Evolutionary conservation across 2,113 vertebrate species (phyloP), one percentile per base, ranked within the genome.

Genomic region (Tragelaphus scriptus): DNA sequence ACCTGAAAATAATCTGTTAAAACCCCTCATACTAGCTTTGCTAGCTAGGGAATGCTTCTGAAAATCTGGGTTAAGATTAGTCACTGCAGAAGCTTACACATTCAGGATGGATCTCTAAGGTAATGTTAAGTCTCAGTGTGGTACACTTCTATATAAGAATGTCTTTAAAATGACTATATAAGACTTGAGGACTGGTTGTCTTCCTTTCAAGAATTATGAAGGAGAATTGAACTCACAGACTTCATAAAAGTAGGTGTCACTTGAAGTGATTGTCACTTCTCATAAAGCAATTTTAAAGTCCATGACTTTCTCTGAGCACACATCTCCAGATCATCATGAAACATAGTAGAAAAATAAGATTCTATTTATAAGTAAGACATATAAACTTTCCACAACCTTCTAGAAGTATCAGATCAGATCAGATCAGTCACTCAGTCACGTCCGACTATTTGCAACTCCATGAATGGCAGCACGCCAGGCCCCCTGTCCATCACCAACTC

Each of bases 1-100:
- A 65, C 47, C 59, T 77, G 77, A 94, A 98, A 95, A 97, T 23
- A 94, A 80, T 88, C 82, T 75, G 28, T 91, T 55, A 96, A 91
- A 95, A 68, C 15, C n/a, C 88, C 12, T 30, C 63, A 8, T 53
- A 81, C 36, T 87, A 53, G 40, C 40, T 96, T 92, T 92, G 56
- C 40, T 71, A 82, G 23, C 55, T 85, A 91, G 75, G 40, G 51
- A 92, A 80, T 91, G 53, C 49, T 71, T 85, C 68, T 91, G 6
- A 2, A 97, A 97, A 89, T 89, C 26, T 94, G 47, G 23, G 90
- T 88, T 92, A 93, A 81, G 47, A 97, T 93, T 88, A 90, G 63
- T 91, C 56, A 91, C 77, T 91, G 75, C 5, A 86, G 90, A 96
- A 95, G n/a, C 6, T 49, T 77, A 95, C n/a, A 65, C n/a, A 89